These are phyloP conservation scores for Clarias pachynema DNA, from an alignment of 2,797 vertebrate genomes.

Conservation along the genomic window DNA sequence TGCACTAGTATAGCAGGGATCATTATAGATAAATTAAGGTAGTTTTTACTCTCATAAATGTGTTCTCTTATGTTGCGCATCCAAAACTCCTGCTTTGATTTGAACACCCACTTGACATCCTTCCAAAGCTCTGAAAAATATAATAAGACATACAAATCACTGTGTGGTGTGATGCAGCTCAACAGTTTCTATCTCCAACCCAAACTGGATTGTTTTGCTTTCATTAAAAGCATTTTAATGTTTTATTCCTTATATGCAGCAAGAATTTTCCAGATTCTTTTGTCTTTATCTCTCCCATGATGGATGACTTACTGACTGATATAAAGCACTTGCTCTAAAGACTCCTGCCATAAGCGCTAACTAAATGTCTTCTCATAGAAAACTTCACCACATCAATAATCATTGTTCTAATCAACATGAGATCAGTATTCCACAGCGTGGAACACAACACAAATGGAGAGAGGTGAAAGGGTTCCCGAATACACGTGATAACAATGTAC, in stretches of 20 bases:
- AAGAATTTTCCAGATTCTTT: neutral
- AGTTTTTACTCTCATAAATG: too few species aligned
- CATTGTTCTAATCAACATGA: neutral
- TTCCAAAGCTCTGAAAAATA: neutral
- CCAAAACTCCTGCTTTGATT: too few species aligned
- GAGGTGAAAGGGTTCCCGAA: neutral
- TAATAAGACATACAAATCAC: neutral
- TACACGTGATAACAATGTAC: constrained; percentile 15
- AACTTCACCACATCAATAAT: neutral
- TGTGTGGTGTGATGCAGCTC: neutral
- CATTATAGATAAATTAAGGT: too few species aligned
- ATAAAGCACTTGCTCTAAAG: neutral
- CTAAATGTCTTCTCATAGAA: too few species aligned
- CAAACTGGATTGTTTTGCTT: neutral
- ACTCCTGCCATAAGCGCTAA: neutral
- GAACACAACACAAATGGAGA: neutral
- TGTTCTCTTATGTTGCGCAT: too few species aligned
- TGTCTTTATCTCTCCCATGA: neutral
- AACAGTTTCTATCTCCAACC: neutral
- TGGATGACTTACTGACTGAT: neutral
- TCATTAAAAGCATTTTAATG: neutral
- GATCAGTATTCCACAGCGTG: neutral
- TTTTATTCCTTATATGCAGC: neutral
- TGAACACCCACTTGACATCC: neutral
- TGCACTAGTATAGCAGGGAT: too few species aligned